These are phyloP conservation scores for Callinectes sapidus DNA, from an alignment of 2,888 invertebrate genomes.

Conservation along the genomic window DNA sequence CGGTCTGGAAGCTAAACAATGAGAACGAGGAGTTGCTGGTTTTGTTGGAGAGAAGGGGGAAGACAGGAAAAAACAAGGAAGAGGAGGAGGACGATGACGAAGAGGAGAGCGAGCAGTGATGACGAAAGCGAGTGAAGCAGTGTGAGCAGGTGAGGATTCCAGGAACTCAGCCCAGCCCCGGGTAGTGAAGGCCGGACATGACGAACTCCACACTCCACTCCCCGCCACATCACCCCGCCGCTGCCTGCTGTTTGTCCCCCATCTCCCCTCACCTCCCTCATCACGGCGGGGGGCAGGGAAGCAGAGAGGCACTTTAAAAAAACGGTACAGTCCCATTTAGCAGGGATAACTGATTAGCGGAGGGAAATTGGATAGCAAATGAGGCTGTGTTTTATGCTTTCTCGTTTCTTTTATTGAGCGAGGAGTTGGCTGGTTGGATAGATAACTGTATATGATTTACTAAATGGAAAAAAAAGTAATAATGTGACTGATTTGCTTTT, in stretches of 20 bases:
- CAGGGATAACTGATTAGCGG: not conserved
- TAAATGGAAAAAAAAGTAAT: not conserved
- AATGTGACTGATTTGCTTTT: not conserved
- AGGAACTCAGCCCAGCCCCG: not conserved
- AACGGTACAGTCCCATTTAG: not conserved
- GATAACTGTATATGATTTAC: not conserved
- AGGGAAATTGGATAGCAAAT: not conserved
- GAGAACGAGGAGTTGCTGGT: not conserved
- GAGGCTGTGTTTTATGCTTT: constrained; percentile 12
- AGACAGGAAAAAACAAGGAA: not conserved
- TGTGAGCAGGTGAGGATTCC: constrained; percentile 14
- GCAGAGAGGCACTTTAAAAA: not conserved
- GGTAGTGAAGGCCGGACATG: constrained; percentile 16
- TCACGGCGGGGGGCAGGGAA: not conserved
- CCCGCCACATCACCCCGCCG: not conserved
- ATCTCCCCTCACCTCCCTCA: not conserved
- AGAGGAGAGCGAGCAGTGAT: not conserved
- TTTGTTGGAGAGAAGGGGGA: not conserved
- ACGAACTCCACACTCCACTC: not conserved
- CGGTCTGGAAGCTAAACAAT: not conserved
- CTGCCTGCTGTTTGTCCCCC: not conserved
- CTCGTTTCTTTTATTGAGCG: not conserved
- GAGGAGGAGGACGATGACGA: not conserved
- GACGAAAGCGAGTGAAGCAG: constrained; percentile 2
- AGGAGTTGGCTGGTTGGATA: not conserved